Percentiles rank a stretch among this genome's conserved stretches.
Conservation (phyloP, 2,888 invertebrate genomes). For the Tipula lateralis region DNA sequence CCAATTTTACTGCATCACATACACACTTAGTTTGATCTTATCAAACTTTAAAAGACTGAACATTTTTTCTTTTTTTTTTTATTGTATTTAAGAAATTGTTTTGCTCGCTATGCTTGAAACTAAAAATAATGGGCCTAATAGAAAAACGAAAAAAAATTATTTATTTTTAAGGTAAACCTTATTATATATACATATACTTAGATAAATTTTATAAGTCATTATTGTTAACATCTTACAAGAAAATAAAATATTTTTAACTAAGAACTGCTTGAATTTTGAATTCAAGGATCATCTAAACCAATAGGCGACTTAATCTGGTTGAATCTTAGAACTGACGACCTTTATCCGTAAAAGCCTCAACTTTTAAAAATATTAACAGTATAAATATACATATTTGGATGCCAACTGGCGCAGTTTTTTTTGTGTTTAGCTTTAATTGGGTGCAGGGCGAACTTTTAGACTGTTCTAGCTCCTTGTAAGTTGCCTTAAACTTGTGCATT, state of each 20-base stretch:
- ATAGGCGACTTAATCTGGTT: too few relatives aligned
- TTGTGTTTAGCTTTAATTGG: too few relatives aligned
- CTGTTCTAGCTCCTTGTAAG: too few relatives aligned
- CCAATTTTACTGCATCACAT: background rate
- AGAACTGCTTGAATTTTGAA: background rate
- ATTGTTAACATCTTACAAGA: background rate
- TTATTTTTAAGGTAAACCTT: background rate
- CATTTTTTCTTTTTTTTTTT: background rate
- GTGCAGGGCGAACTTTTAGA: too few relatives aligned
- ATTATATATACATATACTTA: background rate
- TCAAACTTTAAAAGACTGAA: background rate
- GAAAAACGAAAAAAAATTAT: background rate
- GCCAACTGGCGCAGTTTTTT: too few relatives aligned
- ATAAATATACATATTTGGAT: too few relatives aligned
- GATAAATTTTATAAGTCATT: background rate
- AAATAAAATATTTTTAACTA: background rate
- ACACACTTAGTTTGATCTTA: background rate
- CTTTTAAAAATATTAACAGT: too few relatives aligned
- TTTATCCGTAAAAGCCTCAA: too few relatives aligned
- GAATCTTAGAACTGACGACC: too few relatives aligned
- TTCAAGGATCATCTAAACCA: too few relatives aligned
- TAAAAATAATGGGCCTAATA: background rate
- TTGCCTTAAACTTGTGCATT: too few relatives aligned
- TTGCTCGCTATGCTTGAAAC: background rate
- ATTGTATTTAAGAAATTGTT: conserved; percentile 8